These are phyloP conservation scores for Drosophila putrida DNA, from an alignment of 2,888 invertebrate genomes.

Conservation along the genomic window DNA sequence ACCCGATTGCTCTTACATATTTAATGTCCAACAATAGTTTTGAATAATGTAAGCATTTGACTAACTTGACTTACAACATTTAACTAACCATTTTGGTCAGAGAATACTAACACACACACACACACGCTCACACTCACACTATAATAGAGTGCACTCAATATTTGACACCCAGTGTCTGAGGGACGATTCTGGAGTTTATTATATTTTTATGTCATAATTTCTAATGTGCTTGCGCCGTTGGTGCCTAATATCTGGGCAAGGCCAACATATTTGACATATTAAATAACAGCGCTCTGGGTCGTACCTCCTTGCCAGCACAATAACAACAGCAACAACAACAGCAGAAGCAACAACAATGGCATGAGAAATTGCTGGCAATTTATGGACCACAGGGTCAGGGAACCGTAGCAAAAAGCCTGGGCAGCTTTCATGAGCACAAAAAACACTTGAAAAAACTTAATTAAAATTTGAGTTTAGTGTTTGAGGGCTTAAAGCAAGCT, in stretches of 20 bases:
- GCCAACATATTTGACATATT: slow-evolving; percentile 64
- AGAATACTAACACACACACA: slow-evolving; percentile 10
- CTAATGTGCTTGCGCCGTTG: slow-evolving; percentile 56
- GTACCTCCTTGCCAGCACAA: slow-evolving; percentile 19
- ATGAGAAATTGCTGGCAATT: slow-evolving; percentile 56
- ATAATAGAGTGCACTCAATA: slow-evolving; percentile 45
- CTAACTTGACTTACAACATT: slow-evolving; percentile 30
- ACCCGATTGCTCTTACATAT: slow-evolving; percentile 56
- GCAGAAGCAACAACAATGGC: slow-evolving; percentile 14
- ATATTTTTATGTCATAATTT: slow-evolving; percentile 73
- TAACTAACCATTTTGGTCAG: slow-evolving; percentile 46
- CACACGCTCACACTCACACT: slow-evolving; percentile 7
- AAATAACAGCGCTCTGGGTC: slow-evolving; percentile 39
- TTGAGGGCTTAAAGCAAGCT: slow-evolving; percentile 26
- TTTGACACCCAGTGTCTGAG: slow-evolving; percentile 55
- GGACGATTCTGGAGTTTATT: slow-evolving; percentile 53
- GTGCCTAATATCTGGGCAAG: slow-evolving; percentile 51
- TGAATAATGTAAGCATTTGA: slow-evolving; percentile 68
- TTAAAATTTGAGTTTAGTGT: slow-evolving; percentile 70
- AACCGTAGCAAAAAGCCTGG: slow-evolving; percentile 38
- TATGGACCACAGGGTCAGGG: slow-evolving; percentile 53
- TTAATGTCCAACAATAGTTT: slow-evolving; percentile 70
- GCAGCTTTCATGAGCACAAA: slow-evolving; percentile 57
- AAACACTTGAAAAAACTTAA: slow-evolving; percentile 69
- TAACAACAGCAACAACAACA: slow-evolving; percentile 26